phyloP scores from a whole-genome alignment of 2,888 invertebrate genomes.

The Zaprionus bogoriensis region DNA sequence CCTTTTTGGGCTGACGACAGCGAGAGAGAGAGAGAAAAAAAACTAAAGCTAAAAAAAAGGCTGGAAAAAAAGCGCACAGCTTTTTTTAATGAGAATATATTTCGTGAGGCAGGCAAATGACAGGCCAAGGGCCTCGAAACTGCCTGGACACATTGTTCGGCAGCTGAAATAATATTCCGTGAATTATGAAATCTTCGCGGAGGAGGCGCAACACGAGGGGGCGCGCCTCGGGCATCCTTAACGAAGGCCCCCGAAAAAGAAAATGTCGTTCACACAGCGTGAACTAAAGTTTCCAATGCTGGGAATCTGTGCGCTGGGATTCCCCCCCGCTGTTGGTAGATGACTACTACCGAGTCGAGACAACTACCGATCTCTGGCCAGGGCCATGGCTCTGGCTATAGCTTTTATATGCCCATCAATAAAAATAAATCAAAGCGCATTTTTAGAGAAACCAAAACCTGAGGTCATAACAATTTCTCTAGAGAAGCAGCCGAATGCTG shows the following conservation, averaged over 20 bases:
- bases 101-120: conserved; percentile 69
- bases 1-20: conserved; percentile 61
- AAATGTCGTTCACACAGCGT: conserved; percentile 79
- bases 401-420: conserved; percentile 77
- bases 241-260: conserved; percentile 55
- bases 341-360: conserved; percentile 66
- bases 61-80: conserved; percentile 63
- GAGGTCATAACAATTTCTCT: conserved; percentile 26
- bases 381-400: conserved; percentile 17
- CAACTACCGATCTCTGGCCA: conserved; percentile 34
- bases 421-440: conserved; percentile 75
- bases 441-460: conserved; percentile 41
- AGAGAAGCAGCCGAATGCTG: neutral
- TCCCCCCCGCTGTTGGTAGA: conserved; percentile 74
- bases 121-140: conserved; percentile 48
- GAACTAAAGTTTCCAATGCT: conserved; percentile 52
- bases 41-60: neutral
- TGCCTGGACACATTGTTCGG: conserved; percentile 60
- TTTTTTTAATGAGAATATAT: conserved; percentile 78
- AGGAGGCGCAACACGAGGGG: too few species aligned
- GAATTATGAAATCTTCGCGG: conserved; percentile 74
- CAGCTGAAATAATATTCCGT: conserved; percentile 74
- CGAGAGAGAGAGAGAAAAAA: conserved; percentile 50
- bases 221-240: conserved; percentile 64
- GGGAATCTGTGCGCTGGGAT: conserved; percentile 13